Evolutionary conservation across 2,888 invertebrate species (phyloP), one percentile per base, ranked within the genome.

Genomic region (Apamea epomidion): DNA sequence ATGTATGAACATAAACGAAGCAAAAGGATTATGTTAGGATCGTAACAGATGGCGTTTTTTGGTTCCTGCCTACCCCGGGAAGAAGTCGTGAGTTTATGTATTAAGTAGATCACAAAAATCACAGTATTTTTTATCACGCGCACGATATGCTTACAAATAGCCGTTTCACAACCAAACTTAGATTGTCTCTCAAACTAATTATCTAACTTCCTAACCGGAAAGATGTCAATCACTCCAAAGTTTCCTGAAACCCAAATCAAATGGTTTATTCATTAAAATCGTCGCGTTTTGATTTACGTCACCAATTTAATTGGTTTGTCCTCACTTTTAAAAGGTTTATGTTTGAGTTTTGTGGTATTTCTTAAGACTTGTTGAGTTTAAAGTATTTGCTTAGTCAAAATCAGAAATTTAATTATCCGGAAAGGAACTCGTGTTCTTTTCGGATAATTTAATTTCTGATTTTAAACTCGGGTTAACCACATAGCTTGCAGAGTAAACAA

Each of bases 181-280:
- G 87, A 91, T 91, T 91, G 91, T 91, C 90, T 89, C 81, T 73
- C 81, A 79, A 93, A 92, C 92, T 93, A 93, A 93, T 93, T 92
- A 92, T 69, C 87, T 67, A 90, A 92, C 90, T 91, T 84, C 79
- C 86, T 79, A 84, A 85, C 84, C 81, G 60, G 77, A 84, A 80
- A 78, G 75, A 86, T 87, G 87, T 84, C 89, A 87, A 91, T 93
- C 93, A 92, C 89, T 89, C 87, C 82, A 90, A 93, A 93, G 89
- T 92, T 93, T 90, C 89, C 58, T 54, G 82, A 80, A 88, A 90
- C 90, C 90, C 83, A 88, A 91, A 91, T 92, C 91, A 92, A 92
- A 92, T 91, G 90, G 89, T 90, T 91, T 90, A 91, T 90, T 90
- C 87, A 89, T 85, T 88, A 85, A 85, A 86, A 87, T 83, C 78